Evolutionary conservation across 1,140 invertebrate species (phyloP).

Genomic region (Delia radicum): DNA sequence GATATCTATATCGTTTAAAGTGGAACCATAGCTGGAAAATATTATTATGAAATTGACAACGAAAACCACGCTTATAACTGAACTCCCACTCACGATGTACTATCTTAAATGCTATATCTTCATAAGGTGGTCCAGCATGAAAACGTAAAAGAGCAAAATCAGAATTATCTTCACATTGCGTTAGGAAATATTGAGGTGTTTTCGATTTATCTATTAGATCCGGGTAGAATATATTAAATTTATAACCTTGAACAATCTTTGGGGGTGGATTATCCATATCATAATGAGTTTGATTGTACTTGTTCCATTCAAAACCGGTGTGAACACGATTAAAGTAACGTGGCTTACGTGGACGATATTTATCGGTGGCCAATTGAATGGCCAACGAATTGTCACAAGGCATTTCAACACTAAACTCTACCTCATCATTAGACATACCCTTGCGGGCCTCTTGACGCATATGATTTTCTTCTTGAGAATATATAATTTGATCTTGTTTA

Average conservation of each 20-base stretch:
- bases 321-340: conserved; percentile 96
- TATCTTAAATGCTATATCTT: conserved; percentile 99
- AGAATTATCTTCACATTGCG: conserved; percentile 84
- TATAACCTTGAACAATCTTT: conserved; percentile 99
- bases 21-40: conserved; percentile 99
- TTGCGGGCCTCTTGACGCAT: conserved; percentile 80
- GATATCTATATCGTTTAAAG: conserved; percentile 95
- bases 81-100: conserved; percentile 99
- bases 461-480: conserved; percentile 62
- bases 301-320: conserved; percentile 99
- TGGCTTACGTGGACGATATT: conserved; percentile 95
- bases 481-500: conserved; percentile 38
- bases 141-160: conserved; percentile 96
- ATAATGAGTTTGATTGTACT: conserved; percentile 99
- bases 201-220: conserved; percentile 95
- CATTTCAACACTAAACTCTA: conserved; percentile 89
- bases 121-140: conserved; percentile 96
- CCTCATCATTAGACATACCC: conserved; percentile 87
- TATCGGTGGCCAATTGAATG: conserved; percentile 95
- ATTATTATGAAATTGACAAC: conserved; percentile 99
- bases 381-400: conserved; percentile 71
- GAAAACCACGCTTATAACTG: conserved; percentile 96
- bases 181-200: conserved; percentile 91
- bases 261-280: conserved; percentile 99
- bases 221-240: conserved; percentile 99